Conservation (phyloP, 2,888 invertebrate genomes). For the Dasysyrphus albostriatus region DNA sequence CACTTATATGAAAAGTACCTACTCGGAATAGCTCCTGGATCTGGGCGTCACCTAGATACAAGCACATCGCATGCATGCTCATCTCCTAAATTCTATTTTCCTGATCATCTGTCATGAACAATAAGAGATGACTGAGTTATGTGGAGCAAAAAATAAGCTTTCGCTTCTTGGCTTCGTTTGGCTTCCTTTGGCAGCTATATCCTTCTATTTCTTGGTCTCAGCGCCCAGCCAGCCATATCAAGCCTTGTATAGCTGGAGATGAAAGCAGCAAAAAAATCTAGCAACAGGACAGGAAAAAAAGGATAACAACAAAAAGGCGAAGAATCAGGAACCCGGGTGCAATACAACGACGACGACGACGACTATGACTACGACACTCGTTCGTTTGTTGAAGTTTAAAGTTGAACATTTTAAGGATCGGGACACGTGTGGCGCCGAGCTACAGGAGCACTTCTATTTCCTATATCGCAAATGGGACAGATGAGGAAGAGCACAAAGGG, state of each 20-base stretch:
- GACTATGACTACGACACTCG: constrained; percentile 40
- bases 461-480: constrained; percentile 51
- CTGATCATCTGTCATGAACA: constrained; percentile 76
- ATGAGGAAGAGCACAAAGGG: constrained; percentile 54
- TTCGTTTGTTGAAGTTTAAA: constrained; percentile 61
- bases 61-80: constrained; percentile 31
- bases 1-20: constrained; percentile 53
- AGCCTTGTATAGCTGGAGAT: constrained; percentile 24
- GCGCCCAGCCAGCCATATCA: constrained; percentile 37
- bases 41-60: constrained; percentile 44
- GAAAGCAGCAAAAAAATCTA: constrained; percentile 26
- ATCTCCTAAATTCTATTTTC: constrained; percentile 71
- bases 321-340: constrained; percentile 37
- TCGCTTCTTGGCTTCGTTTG: constrained; percentile 59
- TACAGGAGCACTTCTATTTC: constrained; percentile 53
- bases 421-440: constrained; percentile 66
- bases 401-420: constrained; percentile 61
- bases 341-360: constrained; percentile 22
- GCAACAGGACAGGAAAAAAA: constrained; percentile 38
- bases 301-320: constrained; percentile 65
- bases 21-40: constrained; percentile 41
- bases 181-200: constrained; percentile 42
- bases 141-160: constrained; percentile 74
- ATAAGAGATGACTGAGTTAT: constrained; percentile 72
- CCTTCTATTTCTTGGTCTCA: constrained; percentile 38